Percentiles rank a stretch among this genome's conserved stretches.
Conservation (phyloP, 2,113 vertebrate species). For the Protomyctophum bolini region DNA sequence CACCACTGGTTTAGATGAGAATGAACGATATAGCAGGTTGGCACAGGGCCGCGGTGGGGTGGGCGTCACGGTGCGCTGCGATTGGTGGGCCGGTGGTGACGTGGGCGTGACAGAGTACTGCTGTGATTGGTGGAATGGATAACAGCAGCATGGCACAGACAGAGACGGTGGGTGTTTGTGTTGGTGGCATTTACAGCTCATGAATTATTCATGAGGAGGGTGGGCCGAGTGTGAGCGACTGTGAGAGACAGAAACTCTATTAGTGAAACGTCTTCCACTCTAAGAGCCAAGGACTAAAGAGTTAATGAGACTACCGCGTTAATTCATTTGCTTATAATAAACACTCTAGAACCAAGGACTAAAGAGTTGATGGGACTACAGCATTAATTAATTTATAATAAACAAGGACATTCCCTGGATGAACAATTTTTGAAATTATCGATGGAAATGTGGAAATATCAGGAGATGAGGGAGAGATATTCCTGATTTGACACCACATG, state of each 20-base stretch:
- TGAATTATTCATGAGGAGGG: slow-evolving; percentile 75
- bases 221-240: slow-evolving; percentile 67
- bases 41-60: too few species aligned
- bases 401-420: slow-evolving; percentile 43
- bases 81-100: too few species aligned
- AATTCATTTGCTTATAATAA: not conserved
- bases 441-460: slow-evolving; percentile 22
- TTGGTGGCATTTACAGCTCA: slow-evolving; percentile 66
- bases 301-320: slow-evolving; percentile 16
- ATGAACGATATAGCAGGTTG: too few species aligned
- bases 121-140: slow-evolving; percentile 22
- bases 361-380: slow-evolving; percentile 38
- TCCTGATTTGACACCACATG: slow-evolving; percentile 50
- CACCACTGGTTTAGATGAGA: too few species aligned
- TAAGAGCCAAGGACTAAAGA: not conserved
- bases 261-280: slow-evolving; percentile 59
- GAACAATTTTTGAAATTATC: slow-evolving; percentile 36
- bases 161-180: slow-evolving; percentile 57
- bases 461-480: slow-evolving; percentile 49
- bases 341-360: slow-evolving; percentile 23
- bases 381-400: not conserved
- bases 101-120: too few species aligned
- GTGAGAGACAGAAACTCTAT: slow-evolving; percentile 66
- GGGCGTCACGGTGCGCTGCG: too few species aligned
- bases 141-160: slow-evolving; percentile 39